Percentiles rank a stretch among this genome's conserved stretches.
Conservation (phyloP, 2,797 vertebrate genomes). For the Enteromius trimaculatus region DNA sequence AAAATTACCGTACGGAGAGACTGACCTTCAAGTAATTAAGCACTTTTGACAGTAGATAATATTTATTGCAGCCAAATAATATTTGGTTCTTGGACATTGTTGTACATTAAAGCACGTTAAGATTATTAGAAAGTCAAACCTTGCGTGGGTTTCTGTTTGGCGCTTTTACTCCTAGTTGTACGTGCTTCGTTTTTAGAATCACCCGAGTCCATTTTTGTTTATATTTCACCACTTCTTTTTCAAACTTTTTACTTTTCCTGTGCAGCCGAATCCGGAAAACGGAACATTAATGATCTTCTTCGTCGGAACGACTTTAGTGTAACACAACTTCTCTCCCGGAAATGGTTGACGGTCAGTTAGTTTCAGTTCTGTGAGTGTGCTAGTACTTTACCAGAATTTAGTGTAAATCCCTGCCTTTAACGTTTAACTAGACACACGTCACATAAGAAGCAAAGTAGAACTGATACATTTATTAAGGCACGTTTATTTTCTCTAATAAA, state of each 20-base stretch:
- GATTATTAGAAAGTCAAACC: slow-evolving; percentile 54
- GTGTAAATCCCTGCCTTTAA: not conserved
- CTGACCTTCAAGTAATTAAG: no score
- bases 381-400: not conserved
- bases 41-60: not conserved
- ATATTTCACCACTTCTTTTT: slow-evolving; percentile 1
- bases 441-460: not conserved
- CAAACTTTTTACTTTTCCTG: slow-evolving; percentile 29
- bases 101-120: not conserved
- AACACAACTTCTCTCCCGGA: slow-evolving; percentile 34
- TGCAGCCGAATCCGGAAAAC: slow-evolving; percentile 10
- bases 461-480: slow-evolving; percentile 20
- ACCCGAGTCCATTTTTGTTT: slow-evolving; percentile 64
- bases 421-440: not conserved
- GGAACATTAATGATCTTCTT: not conserved
- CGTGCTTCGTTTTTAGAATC: not conserved
- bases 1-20: no score
- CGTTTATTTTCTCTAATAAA: not conserved
- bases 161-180: slow-evolving; percentile 57
- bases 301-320: slow-evolving; percentile 30
- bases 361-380: not conserved
- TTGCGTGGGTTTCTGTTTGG: slow-evolving; percentile 51
- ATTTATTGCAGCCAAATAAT: not conserved
- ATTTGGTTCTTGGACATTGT: not conserved
- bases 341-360: not conserved